A percentile compares a stretch with the other conserved stretches of the same genome.
Evolutionary conservation across 2,888 invertebrate species (phyloP).

Genomic region (Coelogynopora nodosa): DNA sequence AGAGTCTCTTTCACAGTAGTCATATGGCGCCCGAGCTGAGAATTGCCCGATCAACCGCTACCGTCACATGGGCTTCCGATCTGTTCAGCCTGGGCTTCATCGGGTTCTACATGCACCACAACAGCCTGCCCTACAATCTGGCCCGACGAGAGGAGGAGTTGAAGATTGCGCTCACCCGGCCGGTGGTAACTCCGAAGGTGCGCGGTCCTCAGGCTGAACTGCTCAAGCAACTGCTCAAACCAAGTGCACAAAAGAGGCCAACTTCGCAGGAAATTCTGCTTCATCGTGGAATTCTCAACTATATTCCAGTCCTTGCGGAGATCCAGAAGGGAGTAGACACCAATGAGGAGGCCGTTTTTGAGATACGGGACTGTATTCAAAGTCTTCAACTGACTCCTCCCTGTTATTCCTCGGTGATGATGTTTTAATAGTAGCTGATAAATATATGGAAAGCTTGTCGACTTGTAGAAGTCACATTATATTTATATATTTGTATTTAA

Average conservation of each 20-base stretch:
- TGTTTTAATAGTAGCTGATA: too few species aligned
- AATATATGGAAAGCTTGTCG: too few species aligned
- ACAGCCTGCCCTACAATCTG: background rate
- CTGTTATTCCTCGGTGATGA: background rate
- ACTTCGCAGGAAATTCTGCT: background rate
- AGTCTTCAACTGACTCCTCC: background rate
- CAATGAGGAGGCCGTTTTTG: background rate
- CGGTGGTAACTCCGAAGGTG: background rate
- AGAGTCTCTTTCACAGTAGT: background rate
- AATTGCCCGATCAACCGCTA: background rate
- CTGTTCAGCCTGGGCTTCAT: background rate
- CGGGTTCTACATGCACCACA: slow-evolving; percentile 15
- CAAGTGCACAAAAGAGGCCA: background rate
- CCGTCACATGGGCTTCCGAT: background rate
- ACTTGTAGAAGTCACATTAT: too few species aligned
- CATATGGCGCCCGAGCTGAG: slow-evolving; percentile 1
- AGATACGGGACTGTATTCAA: background rate
- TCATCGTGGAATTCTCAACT: background rate
- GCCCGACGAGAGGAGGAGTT: background rate
- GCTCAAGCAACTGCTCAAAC: background rate
- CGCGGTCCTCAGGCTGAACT: background rate
- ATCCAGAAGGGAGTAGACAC: background rate
- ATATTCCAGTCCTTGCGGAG: background rate
- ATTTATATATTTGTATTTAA: too few species aligned
- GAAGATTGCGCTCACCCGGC: background rate